These are phyloP conservation scores for Perca flavescens DNA, from an alignment of 2,113 vertebrate genomes.

Conservation along the genomic window DNA sequence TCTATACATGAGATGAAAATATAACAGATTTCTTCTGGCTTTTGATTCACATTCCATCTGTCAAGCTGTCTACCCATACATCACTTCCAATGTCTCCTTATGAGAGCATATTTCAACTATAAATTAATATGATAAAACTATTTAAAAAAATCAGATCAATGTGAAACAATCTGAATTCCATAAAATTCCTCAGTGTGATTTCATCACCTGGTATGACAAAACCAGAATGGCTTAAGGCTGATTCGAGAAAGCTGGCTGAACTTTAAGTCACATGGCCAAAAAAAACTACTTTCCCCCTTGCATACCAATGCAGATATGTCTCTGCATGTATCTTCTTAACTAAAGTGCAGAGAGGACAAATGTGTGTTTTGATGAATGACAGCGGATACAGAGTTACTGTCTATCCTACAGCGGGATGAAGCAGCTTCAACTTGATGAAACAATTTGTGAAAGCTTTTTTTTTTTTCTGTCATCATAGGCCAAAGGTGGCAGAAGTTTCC, in stretches of 20 bases:
- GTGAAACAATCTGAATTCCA: constrained; percentile 39
- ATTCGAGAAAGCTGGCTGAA: constrained; percentile 54
- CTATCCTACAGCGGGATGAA: neutral
- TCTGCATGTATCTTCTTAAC: constrained; percentile 69
- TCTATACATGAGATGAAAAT: constrained; percentile 27
- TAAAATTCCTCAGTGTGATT: constrained; percentile 27
- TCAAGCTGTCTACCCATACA: constrained; percentile 5
- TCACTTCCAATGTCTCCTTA: constrained; percentile 2
- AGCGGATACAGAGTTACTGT: neutral
- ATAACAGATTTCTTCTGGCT: constrained; percentile 25
- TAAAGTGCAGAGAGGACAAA: constrained; percentile 34
- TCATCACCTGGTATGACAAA: constrained; percentile 54
- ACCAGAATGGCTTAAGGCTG: constrained; percentile 48
- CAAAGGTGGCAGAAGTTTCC: constrained; percentile 10
- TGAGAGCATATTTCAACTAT: neutral
- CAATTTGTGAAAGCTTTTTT: neutral
- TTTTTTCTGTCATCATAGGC: neutral
- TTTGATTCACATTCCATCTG: constrained; percentile 11
- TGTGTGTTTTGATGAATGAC: constrained; percentile 55
- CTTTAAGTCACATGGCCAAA: constrained; percentile 49
- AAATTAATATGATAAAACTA: constrained; percentile 15
- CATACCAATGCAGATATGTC: constrained; percentile 82
- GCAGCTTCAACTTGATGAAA: neutral
- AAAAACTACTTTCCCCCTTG: constrained; percentile 38
- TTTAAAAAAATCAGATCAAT: constrained; percentile 35